These are phyloP conservation scores for Ornithoptera alexandrae DNA, from an alignment of 2,888 invertebrate species.

Conservation along the genomic window DNA sequence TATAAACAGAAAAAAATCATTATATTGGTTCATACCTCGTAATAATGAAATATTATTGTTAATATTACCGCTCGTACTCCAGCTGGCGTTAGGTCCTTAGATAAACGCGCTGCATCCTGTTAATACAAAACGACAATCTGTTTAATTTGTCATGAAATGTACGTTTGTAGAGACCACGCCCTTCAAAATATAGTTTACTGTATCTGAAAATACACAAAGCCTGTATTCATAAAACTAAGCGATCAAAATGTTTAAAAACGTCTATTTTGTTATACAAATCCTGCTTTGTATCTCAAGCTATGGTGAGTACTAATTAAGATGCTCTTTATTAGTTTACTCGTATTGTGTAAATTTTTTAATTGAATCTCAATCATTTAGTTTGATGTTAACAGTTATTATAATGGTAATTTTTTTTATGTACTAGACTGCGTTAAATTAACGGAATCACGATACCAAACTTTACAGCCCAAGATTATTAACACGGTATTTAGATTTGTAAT, in stretches of 20 bases:
- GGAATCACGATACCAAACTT: neutral
- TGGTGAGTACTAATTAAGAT: neutral
- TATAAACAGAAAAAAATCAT: no score
- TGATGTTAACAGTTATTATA: no score
- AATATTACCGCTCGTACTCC: neutral
- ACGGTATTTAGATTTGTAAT: neutral
- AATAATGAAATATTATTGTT: no score
- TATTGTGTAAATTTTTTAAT: no score
- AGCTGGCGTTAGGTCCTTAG: neutral
- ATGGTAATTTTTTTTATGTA: no score
- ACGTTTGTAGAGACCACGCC: neutral
- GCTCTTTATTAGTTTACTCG: no score
- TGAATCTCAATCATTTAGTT: no score
- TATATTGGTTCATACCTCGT: no score
- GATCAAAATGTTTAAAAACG: neutral
- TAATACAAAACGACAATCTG: neutral
- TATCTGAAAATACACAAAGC: no score
- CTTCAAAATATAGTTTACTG: no score
- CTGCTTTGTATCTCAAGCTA: neutral
- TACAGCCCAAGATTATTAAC: neutral
- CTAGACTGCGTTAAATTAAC: neutral
- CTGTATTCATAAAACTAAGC: no score
- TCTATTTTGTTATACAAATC: neutral
- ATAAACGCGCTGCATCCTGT: constrained; percentile 5
- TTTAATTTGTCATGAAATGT: neutral